Evolutionary conservation across 2,797 vertebrate species (phyloP), one percentile per base, ranked within the genome.

Genomic region (Centroberyx gerrardi): DNA sequence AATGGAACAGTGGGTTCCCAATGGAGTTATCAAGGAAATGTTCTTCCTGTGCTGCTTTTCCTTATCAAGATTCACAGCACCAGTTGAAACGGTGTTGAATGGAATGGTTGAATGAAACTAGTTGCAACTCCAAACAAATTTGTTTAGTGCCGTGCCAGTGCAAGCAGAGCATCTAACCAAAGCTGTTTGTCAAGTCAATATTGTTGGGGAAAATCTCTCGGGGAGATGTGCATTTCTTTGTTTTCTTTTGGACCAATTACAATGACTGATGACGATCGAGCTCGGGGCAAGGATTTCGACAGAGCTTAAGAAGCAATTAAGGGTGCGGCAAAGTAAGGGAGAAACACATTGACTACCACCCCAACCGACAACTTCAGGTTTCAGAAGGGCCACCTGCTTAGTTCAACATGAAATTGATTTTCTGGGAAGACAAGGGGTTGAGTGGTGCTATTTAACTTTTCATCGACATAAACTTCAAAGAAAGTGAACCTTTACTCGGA

Each of bases 301-400:
- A 72, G 63, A 76, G 65, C 67, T 90, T 82, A 85, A 87, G 67
- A 88, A 83, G 81, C 88, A 91, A 88, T 89, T 89, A 88, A 76
- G 49, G 36, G 49, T 17, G 44, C 22, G 38, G 38, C 36, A 60
- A 68, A 74, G 81, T 70, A 46, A 69, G 55, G 40, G 40, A n/a
- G 59, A 84, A 42, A 70, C 53, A 69, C 54, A 62, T 14, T 4
- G 8, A 64, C 36, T 58, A 22, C 27, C 62, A 60, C n/a, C 56
- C 15, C 3, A 55, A 72, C 48, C 69, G 55, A 72, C 64, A 68
- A 9, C 1, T 13, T 69, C 51, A 63, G 48, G 54, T 72, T 80
- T 78, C 73, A 80, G 31, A 59, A 5, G 9, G 80, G 60, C 68
- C 69, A 62, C 38, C 62, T 72, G 31, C 72, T 78, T 58, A 58